phyloP scores from a whole-genome alignment of 2,797 vertebrate species.

The Antennarius maculatus region DNA sequence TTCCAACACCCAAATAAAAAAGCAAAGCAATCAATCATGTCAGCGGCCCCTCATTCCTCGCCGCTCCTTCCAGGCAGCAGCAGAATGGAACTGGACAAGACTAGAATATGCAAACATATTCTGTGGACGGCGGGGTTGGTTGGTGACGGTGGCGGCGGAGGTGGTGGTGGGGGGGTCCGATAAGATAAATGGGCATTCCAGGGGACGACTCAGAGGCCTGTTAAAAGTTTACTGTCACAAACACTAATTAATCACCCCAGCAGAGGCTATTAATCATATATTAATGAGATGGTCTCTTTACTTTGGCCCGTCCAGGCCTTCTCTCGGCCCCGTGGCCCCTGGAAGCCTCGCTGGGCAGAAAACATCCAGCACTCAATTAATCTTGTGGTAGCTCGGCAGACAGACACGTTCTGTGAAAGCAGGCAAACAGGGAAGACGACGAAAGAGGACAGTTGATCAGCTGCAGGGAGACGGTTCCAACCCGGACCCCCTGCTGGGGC shows the following conservation, averaged over 20 bases:
- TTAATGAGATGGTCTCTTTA: slow-evolving; percentile 88
- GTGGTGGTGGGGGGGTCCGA: slow-evolving; percentile 32
- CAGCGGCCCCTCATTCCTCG: slow-evolving; percentile 82
- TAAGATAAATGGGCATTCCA: slow-evolving; percentile 80
- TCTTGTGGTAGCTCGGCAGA: slow-evolving; percentile 74
- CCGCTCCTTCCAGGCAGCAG: slow-evolving; percentile 80
- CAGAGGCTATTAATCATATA: slow-evolving; percentile 87
- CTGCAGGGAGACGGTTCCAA: too few species aligned
- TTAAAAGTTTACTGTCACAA: slow-evolving; percentile 86
- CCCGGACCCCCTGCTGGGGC: too few species aligned
- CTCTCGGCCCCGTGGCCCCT: slow-evolving; percentile 72
- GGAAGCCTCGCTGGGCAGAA: slow-evolving; percentile 75
- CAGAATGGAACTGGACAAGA: slow-evolving; percentile 88
- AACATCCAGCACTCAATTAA: slow-evolving; percentile 85
- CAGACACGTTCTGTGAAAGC: slow-evolving; percentile 76
- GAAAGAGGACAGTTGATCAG: slow-evolving; percentile 81
- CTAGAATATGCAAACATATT: slow-evolving; percentile 88
- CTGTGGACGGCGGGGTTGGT: slow-evolving; percentile 52
- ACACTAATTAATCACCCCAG: slow-evolving; percentile 89
- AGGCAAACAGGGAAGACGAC: slow-evolving; percentile 81
- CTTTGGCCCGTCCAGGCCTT: slow-evolving; percentile 77
- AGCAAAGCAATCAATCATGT: slow-evolving; percentile 92
- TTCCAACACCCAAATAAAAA: slow-evolving; percentile 90
- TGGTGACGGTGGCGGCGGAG: slow-evolving; percentile 12
- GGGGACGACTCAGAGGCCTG: slow-evolving; percentile 69